These are phyloP conservation scores for Incurvaria masculella DNA, from an alignment of 2,888 invertebrate genomes.

Conservation along the genomic window DNA sequence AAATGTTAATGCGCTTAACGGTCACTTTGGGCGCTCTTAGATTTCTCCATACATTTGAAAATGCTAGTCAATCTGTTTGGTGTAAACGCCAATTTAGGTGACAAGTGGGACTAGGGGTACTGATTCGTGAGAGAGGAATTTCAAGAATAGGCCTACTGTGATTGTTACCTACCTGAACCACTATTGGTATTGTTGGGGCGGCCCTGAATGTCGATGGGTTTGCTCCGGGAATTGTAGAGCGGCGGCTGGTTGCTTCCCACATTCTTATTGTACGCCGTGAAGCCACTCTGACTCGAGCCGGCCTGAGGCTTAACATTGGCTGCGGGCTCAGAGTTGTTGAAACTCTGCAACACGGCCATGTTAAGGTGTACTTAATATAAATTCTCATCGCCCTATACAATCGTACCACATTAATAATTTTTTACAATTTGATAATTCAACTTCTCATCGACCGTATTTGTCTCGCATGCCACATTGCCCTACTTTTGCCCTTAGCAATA, in stretches of 20 bases:
- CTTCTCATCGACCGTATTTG: too few relatives aligned
- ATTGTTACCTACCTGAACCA: conserved; percentile 22
- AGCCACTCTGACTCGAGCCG: neutral
- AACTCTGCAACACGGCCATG: neutral
- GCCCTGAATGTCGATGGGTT: conserved; percentile 41
- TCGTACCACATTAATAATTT: too few relatives aligned
- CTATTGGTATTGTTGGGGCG: conserved; percentile 22
- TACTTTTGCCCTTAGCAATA: too few relatives aligned
- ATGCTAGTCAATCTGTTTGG: neutral
- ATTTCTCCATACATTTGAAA: too few relatives aligned
- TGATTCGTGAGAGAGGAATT: neutral
- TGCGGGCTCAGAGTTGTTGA: neutral
- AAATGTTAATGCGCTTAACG: too few relatives aligned
- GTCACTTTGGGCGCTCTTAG: too few relatives aligned
- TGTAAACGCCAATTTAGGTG: too few relatives aligned
- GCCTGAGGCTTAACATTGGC: neutral
- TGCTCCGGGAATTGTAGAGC: conserved; percentile 25
- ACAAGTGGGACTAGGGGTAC: too few relatives aligned
- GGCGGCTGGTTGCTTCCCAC: neutral
- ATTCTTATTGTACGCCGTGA: neutral
- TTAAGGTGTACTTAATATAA: too few relatives aligned
- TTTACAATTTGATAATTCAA: too few relatives aligned
- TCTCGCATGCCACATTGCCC: too few relatives aligned
- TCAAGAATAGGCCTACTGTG: neutral
- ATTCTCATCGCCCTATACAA: too few relatives aligned